Conservation (phyloP, 2,888 invertebrate species). For the Psylliodes chrysocephalus region DNA sequence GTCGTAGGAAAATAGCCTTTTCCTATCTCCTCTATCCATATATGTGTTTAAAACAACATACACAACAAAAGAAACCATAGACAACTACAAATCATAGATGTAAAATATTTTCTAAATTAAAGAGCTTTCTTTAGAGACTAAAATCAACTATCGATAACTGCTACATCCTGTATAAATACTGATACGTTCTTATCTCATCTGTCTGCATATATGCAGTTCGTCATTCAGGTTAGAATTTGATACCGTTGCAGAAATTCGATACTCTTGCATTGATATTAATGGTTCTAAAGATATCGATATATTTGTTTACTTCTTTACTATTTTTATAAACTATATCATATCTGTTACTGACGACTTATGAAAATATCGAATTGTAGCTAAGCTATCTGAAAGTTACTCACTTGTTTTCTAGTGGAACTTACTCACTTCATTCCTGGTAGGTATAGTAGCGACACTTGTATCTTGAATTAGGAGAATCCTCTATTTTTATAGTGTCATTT, state of each 20-base stretch:
- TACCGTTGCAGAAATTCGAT: conserved; percentile 36
- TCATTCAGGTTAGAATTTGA: conserved; percentile 20
- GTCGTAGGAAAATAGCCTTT: too few species aligned
- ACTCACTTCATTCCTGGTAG: background rate
- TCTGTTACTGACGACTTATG: conserved; percentile 1
- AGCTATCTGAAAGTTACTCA: conserved; percentile 3
- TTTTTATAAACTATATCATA: background rate
- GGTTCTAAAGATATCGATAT: conserved; percentile 25
- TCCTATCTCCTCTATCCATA: too few species aligned
- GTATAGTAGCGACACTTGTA: background rate
- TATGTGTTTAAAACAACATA: too few species aligned
- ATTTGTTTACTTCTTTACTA: conserved; percentile 26
- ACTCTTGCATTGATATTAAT: conserved; percentile 27
- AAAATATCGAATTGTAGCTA: conserved; percentile 6
- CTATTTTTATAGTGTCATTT: too few species aligned
- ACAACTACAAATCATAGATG: too few species aligned
- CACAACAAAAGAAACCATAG: too few species aligned
- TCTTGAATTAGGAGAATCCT: too few species aligned
- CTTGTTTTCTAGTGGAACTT: conserved; percentile 1
- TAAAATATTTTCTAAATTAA: too few species aligned
- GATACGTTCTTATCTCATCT: background rate
- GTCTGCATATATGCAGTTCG: conserved; percentile 3
- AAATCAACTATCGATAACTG: too few species aligned
- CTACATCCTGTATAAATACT: background rate
- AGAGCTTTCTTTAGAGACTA: too few species aligned